phyloP scores from a whole-genome alignment of 2,797 vertebrate genomes.

The Dicrostonyx torquatus region DNA sequence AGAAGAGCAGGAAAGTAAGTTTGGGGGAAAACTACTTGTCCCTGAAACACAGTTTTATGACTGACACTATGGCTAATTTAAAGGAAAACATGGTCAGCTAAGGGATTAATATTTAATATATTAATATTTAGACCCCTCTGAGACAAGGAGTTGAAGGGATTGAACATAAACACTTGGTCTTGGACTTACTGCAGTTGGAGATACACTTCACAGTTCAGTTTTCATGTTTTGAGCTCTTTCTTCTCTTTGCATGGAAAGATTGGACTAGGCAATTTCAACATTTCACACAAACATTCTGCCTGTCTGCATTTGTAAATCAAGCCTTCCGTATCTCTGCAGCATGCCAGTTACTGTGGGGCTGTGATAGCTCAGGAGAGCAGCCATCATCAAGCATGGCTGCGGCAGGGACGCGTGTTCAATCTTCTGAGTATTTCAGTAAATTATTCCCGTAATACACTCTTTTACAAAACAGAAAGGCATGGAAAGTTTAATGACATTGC shows the following conservation, averaged over 20 bases:
- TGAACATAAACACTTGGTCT: background rate
- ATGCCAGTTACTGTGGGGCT: background rate
- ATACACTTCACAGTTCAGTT: conserved; percentile 7
- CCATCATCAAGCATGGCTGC: background rate
- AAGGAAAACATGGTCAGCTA: background rate
- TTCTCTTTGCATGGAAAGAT: background rate
- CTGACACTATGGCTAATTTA: background rate
- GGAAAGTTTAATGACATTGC: background rate
- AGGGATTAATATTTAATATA: background rate
- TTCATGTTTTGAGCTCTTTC: background rate
- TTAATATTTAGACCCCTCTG: background rate
- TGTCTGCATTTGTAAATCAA: conserved; percentile 33
- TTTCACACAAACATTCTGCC: conserved; percentile 1
- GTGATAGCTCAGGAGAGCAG: background rate
- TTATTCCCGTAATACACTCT: background rate
- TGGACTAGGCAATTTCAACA: background rate
- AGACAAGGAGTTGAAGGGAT: conserved; percentile 8
- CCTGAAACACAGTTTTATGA: background rate
- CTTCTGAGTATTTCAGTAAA: background rate
- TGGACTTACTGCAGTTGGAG: background rate
- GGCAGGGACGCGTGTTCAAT: background rate
- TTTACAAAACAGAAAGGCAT: background rate
- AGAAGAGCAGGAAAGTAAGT: background rate
- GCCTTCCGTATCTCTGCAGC: background rate
- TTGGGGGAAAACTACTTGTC: background rate